Conservation (phyloP, 2,113 vertebrate species). For the Tonatia bakeri region DNA sequence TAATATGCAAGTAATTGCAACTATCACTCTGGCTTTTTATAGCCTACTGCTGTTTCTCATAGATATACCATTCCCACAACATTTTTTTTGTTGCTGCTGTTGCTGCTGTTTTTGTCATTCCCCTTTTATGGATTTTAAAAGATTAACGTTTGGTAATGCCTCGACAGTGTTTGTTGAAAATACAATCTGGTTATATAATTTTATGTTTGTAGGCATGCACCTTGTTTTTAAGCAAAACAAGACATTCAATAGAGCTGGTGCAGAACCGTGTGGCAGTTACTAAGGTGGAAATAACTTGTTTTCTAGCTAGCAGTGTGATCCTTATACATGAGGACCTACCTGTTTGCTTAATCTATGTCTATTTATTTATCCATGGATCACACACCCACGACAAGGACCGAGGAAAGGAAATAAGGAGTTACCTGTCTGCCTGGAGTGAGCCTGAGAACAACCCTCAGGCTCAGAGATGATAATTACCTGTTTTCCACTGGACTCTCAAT, state of each 20-base stretch:
- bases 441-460: not conserved
- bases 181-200: not conserved
- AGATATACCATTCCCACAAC: not conserved
- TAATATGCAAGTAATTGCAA: not conserved
- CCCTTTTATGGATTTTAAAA: not conserved
- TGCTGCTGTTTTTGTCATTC: too few relatives aligned
- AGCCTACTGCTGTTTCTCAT: not conserved
- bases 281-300: not conserved
- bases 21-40: not conserved
- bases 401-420: not conserved
- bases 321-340: too few relatives aligned
- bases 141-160: not conserved
- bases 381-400: not conserved
- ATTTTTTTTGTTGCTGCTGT: not conserved
- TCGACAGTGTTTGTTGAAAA: not conserved
- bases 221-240: not conserved
- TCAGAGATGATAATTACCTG: not conserved
- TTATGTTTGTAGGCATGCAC: not conserved
- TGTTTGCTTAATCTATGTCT: not conserved
- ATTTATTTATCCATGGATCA: not conserved
- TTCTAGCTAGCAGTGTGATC: not conserved
- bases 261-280: not conserved
- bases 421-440: accelerated
- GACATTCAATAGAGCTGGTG: not conserved
- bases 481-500: not conserved